Evolutionary conservation across 2,113 vertebrate species (phyloP).

Genomic region (Bucco capensis): DNA sequence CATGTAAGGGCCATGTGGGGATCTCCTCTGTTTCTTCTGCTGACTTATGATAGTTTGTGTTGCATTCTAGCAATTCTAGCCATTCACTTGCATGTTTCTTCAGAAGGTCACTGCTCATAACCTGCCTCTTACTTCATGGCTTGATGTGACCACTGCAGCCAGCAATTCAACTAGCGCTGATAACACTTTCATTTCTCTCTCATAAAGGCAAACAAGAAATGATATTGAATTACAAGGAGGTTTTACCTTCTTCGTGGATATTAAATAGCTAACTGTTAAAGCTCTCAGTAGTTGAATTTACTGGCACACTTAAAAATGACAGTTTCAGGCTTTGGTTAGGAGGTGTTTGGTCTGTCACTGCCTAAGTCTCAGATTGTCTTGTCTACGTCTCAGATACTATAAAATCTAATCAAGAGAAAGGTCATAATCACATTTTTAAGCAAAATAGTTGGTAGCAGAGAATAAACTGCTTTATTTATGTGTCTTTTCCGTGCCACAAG

Average conservation of each 20-base stretch:
- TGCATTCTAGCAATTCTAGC: not conserved
- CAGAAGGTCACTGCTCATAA: not conserved
- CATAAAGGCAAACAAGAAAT: not conserved
- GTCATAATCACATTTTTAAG: not conserved
- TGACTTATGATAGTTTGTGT: not conserved
- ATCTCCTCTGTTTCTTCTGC: not conserved
- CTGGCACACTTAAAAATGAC: not conserved
- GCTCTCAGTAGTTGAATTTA: not conserved
- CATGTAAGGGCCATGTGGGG: accelerated
- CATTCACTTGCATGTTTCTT: not conserved
- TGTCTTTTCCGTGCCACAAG: not conserved
- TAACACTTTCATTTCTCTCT: not conserved
- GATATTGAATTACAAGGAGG: accelerated
- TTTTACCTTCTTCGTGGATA: not conserved
- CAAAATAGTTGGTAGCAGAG: not conserved
- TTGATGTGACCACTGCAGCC: not conserved
- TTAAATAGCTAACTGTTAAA: not conserved
- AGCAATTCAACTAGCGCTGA: not conserved
- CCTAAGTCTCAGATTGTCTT: not conserved
- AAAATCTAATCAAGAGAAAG: not conserved
- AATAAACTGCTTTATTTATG: not conserved
- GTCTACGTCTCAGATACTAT: not conserved
- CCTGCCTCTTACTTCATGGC: not conserved
- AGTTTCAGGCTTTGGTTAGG: not conserved
- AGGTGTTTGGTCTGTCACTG: not conserved